Evolutionary conservation across 1,140 invertebrate species (phyloP).

Genomic region (Brachionus paranguensis): DNA sequence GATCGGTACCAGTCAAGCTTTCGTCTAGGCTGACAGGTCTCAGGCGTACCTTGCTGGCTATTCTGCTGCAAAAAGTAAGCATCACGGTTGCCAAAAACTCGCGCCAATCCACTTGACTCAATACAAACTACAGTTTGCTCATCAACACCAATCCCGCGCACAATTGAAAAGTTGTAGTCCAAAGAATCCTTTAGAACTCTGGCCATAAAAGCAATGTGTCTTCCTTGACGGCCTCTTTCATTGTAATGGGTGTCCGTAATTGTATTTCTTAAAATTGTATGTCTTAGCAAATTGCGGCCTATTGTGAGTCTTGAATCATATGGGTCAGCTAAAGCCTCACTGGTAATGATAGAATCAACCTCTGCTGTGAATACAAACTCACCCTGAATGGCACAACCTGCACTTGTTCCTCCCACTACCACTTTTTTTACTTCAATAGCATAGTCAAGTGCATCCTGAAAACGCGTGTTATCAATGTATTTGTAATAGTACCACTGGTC

Average conservation of each 20-base stretch:
- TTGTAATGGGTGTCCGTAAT: constrained; percentile 39
- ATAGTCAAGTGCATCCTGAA: constrained; percentile 26
- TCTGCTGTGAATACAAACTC: background rate
- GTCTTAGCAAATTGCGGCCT: background rate
- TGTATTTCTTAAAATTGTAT: background rate
- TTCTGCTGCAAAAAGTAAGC: constrained; percentile 13
- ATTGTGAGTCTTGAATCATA: background rate
- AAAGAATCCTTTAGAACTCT: background rate
- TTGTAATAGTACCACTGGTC: constrained; percentile 21
- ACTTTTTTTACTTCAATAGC: background rate
- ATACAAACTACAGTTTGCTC: constrained; percentile 36
- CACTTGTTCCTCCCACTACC: constrained; percentile 20
- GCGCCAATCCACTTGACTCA: constrained; percentile 11
- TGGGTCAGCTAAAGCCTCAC: constrained; percentile 9
- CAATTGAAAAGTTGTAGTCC: background rate
- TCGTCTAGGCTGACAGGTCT: background rate
- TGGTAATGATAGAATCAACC: background rate
- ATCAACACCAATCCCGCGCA: constrained; percentile 34
- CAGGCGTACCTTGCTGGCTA: background rate
- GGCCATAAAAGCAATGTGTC: constrained; percentile 26
- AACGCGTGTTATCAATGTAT: background rate
- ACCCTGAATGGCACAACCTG: constrained; percentile 38
- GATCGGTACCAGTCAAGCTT: constrained; percentile 22
- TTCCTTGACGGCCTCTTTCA: background rate
- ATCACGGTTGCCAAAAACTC: constrained; percentile 7